A percentile compares a stretch with the other conserved stretches of the same genome.
These are phyloP conservation scores for Epinotia brunnichana DNA, from an alignment of 2,888 invertebrate genomes.

Conservation along the genomic window DNA sequence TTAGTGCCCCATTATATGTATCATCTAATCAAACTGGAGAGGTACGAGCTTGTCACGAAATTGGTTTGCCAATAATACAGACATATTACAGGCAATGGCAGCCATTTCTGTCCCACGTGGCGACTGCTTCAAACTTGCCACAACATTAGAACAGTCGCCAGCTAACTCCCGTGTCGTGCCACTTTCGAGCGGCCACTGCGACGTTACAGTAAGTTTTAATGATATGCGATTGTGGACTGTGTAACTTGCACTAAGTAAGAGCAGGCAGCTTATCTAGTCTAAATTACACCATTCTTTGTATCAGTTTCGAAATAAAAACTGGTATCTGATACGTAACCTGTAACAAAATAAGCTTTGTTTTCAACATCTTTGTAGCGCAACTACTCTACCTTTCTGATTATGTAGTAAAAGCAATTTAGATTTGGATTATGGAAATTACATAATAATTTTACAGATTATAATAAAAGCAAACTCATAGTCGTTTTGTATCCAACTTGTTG, in stretches of 20 bases:
- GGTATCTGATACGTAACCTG: too few relatives aligned
- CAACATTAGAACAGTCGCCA: constrained; percentile 1
- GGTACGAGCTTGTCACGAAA: background rate
- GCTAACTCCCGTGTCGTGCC: background rate
- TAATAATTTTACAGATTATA: too few relatives aligned
- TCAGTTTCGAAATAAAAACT: background rate
- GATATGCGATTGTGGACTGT: background rate
- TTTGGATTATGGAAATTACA: too few relatives aligned
- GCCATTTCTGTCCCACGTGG: too few relatives aligned
- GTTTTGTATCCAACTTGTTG: too few relatives aligned
- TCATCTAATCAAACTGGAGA: background rate
- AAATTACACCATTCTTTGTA: background rate
- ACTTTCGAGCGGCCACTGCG: background rate
- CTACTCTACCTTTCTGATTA: too few relatives aligned
- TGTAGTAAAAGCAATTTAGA: too few relatives aligned
- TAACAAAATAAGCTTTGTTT: too few relatives aligned
- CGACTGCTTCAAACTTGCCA: background rate
- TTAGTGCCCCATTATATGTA: too few relatives aligned
- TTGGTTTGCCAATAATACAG: background rate
- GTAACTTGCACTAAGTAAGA: background rate
- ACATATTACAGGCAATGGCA: too few relatives aligned
- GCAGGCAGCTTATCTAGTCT: background rate
- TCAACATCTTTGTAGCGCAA: too few relatives aligned
- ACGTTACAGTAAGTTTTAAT: constrained; percentile 6
- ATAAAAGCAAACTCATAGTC: too few relatives aligned